phyloP scores from a whole-genome alignment of 37 sponge, comb jelly and placozoan genomes.

The Spongilla lacustris region DNA sequence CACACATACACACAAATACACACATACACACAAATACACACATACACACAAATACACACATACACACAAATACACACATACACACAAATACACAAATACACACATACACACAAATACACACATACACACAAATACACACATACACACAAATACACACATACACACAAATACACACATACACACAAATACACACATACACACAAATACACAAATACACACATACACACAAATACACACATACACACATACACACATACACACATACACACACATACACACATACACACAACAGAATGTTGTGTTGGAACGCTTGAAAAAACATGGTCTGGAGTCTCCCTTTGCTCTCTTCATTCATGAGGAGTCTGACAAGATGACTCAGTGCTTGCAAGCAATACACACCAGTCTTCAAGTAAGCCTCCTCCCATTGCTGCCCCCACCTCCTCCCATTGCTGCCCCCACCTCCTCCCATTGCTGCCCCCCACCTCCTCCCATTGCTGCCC shows the following conservation, averaged over 20 bases:
- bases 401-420: conserved; percentile 21
- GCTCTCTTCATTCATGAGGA: conserved; percentile 44
- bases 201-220: not conserved
- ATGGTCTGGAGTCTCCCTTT: conserved; percentile 30
- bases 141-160: not conserved
- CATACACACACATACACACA: not conserved
- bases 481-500: too few species aligned
- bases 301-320: conserved; percentile 30
- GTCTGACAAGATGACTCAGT: conserved; percentile 25
- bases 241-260: not conserved
- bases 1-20: not conserved
- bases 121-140: not conserved
- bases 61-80: not conserved
- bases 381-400: conserved; percentile 21
- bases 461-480: too few species aligned
- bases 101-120: not conserved
- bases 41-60: not conserved
- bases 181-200: not conserved
- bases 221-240: not conserved
- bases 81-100: not conserved
- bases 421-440: too few species aligned
- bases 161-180: not conserved
- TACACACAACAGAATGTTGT: conserved; percentile 14
- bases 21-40: not conserved
- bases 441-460: too few species aligned